Evolutionary conservation across 53 echinoderm and acorn worm genomes (phyloP), one percentile per base, ranked within the genome.

Genomic region (Glandiceps talaboti): DNA sequence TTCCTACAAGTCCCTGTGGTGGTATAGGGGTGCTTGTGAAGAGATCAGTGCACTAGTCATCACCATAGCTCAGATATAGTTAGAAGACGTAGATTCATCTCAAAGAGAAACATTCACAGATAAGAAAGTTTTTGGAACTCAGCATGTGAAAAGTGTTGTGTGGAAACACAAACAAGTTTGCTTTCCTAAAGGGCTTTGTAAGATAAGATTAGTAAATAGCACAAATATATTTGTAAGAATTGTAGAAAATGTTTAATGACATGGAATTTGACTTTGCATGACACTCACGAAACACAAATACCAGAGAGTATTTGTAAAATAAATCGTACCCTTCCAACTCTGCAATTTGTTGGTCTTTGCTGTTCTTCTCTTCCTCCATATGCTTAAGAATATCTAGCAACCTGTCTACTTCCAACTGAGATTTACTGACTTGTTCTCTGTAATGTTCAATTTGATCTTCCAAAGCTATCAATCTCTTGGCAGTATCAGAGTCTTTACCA

Each of bases 321-420:
- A 45, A 45, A 45, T 78, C 89, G 76, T 88, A 99, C 99, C 80
- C 84, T 79, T 99, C 99, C 32, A 99, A 80, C n/a, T 89, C 89
- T 33, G 89, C 80, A 29, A 99, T 85, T 73, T 84, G 85, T 80
- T 89, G 91, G 74, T 99, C 99, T 76, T 99, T 99, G 77, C 91
- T 89, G 73, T 94, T 91, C 82, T 99, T 99, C 83, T 99, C 99
- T 80, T 85, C 93, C 76, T 99, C 99, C 89, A 94, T 94, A 33
- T 99, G 91, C 82, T 99, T 91, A 89, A 99, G 93, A 83, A 99
- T 93, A 75, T 93, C 91, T 78, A 99, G 93, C 78, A 99, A 88
- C 30, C 99, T 86, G 79, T 99, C 99, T 76, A 99, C 89, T 86
- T 99, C 99, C 74, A 86, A 84, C 86, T 99, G 93, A n/a, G 91